Evolutionary conservation across 2,113 vertebrate species (phyloP), one percentile per base, ranked within the genome.

Genomic region (Nothoprocta pentlandii): DNA sequence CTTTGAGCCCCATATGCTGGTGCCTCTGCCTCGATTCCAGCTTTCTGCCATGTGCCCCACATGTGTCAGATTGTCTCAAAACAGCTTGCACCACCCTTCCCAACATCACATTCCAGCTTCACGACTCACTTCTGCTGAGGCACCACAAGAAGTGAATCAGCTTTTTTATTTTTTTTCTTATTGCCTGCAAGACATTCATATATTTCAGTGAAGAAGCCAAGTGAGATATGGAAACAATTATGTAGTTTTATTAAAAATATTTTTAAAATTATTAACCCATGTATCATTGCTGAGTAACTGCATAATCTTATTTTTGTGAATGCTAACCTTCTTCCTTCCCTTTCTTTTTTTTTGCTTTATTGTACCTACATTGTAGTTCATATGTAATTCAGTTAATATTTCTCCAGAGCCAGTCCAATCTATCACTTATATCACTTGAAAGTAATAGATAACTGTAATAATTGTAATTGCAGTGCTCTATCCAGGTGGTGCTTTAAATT

Each of bases 161-260:
- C 54, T 34, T 30, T 66, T 90, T 91, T 88, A 75, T 54, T 49
- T 49, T 22, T 22, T 10, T 49, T 49, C 49, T 49, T 49, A 49
- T 21, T 30, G 70, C 75, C 25, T 93, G 44, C 47, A 81, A 79
- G 66, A 46, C 26, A 49, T 62, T 71, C 23, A n/a, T 70, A 54
- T 30, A 10, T 15, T 69, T 44, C 25, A 5, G 14, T 46, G 28
- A 32, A 69, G 62, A 89, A 26, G 70, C 44, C 49, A 32, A 89
- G n/a, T 44, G 62, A 88, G 94, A 92, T 90, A 73, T 93, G 83
- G 58, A 90, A 87, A 53, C 49, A 81, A 53, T 92, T 87, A 88
- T 2, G 19, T 8, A 76, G 66, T 42, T 92, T 81, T 82, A 89
- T 87, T 73, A 46, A 58, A 91, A 90, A 68, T 87, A 75, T 32